Conservation (phyloP, 2,797 vertebrate species). For the Argentina silus region DNA sequence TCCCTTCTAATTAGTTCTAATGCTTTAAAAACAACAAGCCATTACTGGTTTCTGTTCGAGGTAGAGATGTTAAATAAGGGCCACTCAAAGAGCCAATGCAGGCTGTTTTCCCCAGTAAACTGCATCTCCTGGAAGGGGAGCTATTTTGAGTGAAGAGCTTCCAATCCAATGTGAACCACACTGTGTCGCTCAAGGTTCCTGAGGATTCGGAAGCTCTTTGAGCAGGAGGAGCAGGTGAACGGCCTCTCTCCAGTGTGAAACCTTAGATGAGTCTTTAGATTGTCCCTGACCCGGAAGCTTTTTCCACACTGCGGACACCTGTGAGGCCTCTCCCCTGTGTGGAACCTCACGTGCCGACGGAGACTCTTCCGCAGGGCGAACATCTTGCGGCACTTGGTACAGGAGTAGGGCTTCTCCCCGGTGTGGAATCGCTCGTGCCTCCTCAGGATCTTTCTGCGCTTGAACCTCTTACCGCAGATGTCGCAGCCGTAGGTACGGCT, state of each 20-base stretch:
- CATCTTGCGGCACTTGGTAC: slow-evolving; percentile 60
- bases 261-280: slow-evolving; percentile 74
- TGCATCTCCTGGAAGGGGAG: not conserved
- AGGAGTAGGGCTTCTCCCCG: slow-evolving; percentile 75
- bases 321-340: slow-evolving; percentile 76
- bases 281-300: slow-evolving; percentile 74
- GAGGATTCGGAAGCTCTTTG: slow-evolving; percentile 72
- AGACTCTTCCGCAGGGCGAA: slow-evolving; percentile 77
- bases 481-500: slow-evolving; percentile 62
- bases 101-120: not conserved
- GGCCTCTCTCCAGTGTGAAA: slow-evolving; percentile 78
- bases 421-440: slow-evolving; percentile 79
- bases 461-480: slow-evolving; percentile 73
- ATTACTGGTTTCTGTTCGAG: not conserved
- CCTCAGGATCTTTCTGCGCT: slow-evolving; percentile 72
- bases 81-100: not conserved
- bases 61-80: not conserved
- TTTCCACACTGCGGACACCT: slow-evolving; percentile 69
- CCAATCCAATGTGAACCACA: not conserved
- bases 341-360: slow-evolving; percentile 73
- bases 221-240: slow-evolving; percentile 65
- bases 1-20: no score
- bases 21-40: not conserved
- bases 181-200: slow-evolving; percentile 74
- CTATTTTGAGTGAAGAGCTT: not conserved